Percentiles rank a stretch among this genome's conserved stretches.
Conservation (phyloP, 2,113 vertebrate species). For the Beaufortia kweichowensis region DNA sequence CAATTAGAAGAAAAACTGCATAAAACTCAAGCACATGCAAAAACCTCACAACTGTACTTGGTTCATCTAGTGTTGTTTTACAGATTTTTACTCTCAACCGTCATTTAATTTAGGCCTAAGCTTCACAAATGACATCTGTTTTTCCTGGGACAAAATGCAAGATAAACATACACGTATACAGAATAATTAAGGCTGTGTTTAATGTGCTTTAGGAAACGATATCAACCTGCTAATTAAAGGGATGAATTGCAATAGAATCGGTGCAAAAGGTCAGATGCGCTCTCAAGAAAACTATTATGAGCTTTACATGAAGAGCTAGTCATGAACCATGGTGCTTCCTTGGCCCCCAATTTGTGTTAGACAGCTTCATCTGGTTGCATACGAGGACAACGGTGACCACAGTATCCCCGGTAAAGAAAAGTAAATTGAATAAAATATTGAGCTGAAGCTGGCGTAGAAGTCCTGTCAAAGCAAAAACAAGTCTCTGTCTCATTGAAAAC, state of each 20-base stretch:
- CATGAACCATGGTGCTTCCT: not conserved
- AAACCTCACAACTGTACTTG: not conserved
- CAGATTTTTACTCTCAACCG: not conserved
- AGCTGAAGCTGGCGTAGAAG: conserved; percentile 10
- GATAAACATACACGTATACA: conserved; percentile 7
- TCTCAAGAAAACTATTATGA: conserved; percentile 7
- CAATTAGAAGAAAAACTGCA: not conserved
- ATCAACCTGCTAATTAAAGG: conserved; percentile 20
- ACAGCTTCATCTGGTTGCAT: conserved; percentile 26
- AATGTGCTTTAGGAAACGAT: not conserved
- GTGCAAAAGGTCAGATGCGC: not conserved
- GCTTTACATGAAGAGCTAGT: conserved; percentile 1
- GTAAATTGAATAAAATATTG: not conserved
- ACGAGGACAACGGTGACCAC: conserved; percentile 23
- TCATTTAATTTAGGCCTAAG: not conserved
- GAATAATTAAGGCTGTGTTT: conserved; percentile 11
- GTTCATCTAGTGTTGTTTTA: not conserved
- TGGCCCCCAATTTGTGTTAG: not conserved
- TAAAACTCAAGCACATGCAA: conserved; percentile 26
- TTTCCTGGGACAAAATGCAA: not conserved
- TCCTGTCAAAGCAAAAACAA: not conserved
- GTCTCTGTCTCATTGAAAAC: not conserved
- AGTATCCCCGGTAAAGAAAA: conserved; percentile 30
- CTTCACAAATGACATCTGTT: not conserved
- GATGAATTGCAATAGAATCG: conserved; percentile 16